Base-by-base conservation (phyloP, 2,888 invertebrate species). In the Cecidostiba fungosa region DNA sequence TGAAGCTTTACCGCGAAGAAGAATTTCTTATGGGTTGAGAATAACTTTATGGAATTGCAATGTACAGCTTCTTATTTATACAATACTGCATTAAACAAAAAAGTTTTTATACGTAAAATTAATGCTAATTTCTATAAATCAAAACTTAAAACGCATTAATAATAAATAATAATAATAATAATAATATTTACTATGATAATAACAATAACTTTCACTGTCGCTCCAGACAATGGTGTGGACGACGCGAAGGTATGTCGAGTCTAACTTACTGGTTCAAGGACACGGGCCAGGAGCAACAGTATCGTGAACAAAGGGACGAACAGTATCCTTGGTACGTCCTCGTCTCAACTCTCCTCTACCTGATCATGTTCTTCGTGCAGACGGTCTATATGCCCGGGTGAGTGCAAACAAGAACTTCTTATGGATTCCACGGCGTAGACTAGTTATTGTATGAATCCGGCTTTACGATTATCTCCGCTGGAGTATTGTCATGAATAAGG, bases 311-410 rank as follows among this genome's bases (percentile, higher is more conserved):
- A 92, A 94, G 96, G 1, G 98, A 98, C 93, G 95, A 95, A 12
- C 97, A 97, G 92, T 98, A 98, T 94, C 97, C 97, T 89, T 97
- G 96, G 93, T 98, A 98, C 94, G 95, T 98, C 85, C 95, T 96
- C 0, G 97, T 97, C 91, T 96, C 98, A 4, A 95, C 96, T 47
- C 94, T 96, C 32, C 95, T 98, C 80, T 98, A 98, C 93, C 90
- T 96, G 4, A 95, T 97, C 81, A 95, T 98, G 91, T 96, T 96
- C 77, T 94, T 96, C 84, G 96, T 98, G 92, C 98, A 98, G 92
- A 94, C 97, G 66, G 94, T 97, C 85, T 96, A 97, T 81, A 95
- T 97, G 88, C 96, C 97, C 76, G 95, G 95, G 98, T 98, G 94
- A 95, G 85, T 83, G 0, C 19, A 43, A 43, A 10, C 1, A 29